A percentile compares a stretch with the other conserved stretches of the same genome.
These are phyloP conservation scores for Nothura maculosa DNA, from an alignment of 2,797 vertebrate genomes.

Conservation along the genomic window DNA sequence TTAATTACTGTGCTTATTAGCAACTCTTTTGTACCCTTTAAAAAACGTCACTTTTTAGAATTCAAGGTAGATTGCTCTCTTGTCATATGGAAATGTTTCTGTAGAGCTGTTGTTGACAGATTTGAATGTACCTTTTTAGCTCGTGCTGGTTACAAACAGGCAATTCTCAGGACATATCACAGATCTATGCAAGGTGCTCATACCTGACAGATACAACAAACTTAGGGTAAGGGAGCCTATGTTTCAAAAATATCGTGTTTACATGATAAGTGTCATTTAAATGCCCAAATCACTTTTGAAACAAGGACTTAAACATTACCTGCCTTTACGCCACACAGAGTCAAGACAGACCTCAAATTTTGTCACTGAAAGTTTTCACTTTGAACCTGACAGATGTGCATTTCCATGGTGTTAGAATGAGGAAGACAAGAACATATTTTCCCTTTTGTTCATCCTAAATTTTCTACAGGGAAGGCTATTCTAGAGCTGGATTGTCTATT, in stretches of 20 bases:
- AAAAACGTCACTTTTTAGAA: neutral
- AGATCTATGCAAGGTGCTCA: neutral
- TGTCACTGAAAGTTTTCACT: neutral
- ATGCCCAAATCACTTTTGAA: neutral
- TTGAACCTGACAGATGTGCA: neutral
- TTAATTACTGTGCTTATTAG: neutral
- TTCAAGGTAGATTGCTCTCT: neutral
- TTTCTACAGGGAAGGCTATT: neutral
- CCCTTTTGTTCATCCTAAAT: neutral
- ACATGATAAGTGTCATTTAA: neutral
- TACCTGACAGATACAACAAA: neutral
- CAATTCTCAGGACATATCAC: neutral
- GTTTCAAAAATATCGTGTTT: fast-evolving
- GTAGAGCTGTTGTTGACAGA: neutral
- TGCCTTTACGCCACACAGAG: neutral
- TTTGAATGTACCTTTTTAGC: neutral
- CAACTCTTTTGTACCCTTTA: neutral
- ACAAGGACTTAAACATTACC: neutral
- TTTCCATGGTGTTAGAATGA: neutral
- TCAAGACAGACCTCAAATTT: neutral
- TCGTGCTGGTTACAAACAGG: neutral
- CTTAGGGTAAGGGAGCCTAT: neutral
- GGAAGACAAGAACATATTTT: neutral
- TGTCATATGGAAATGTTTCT: neutral
- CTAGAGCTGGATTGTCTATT: neutral